A percentile compares a stretch with the other conserved stretches of the same genome.
phyloP scores from a whole-genome alignment of 2,113 vertebrate genomes.

The Piprites chloris region DNA sequence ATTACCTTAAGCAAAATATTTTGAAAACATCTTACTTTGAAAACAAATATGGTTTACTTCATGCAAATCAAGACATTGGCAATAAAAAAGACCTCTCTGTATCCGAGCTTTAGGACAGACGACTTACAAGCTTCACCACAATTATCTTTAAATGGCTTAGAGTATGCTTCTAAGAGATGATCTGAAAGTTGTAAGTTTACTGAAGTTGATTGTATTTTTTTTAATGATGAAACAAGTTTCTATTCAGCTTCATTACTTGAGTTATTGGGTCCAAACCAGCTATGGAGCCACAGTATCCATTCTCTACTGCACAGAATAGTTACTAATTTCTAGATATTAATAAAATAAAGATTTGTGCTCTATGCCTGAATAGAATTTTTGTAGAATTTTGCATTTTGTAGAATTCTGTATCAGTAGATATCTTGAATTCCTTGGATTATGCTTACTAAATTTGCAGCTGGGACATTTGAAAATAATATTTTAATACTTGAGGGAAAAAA shows the following conservation, averaged over 20 bases:
- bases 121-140: neutral
- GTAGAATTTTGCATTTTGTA: neutral
- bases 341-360: neutral
- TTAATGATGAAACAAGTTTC: neutral
- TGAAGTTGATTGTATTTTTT: neutral
- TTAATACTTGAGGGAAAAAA: neutral
- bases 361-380: neutral
- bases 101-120: neutral
- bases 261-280: neutral
- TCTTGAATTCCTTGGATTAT: neutral
- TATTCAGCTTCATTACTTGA: neutral
- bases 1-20: slow-evolving; percentile 50
- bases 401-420: neutral
- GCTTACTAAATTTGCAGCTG: neutral
- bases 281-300: neutral
- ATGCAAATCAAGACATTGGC: neutral
- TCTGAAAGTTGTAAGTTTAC: neutral
- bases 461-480: neutral
- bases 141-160: neutral
- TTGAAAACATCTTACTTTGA: neutral
- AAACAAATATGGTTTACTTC: slow-evolving; percentile 16
- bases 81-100: neutral
- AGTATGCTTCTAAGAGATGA: neutral
- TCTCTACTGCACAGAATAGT: neutral
- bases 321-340: neutral